Percentiles rank a stretch among this genome's conserved stretches.
phyloP scores from a whole-genome alignment of 2,888 invertebrate genomes.

The Nephrotoma appendiculata region DNA sequence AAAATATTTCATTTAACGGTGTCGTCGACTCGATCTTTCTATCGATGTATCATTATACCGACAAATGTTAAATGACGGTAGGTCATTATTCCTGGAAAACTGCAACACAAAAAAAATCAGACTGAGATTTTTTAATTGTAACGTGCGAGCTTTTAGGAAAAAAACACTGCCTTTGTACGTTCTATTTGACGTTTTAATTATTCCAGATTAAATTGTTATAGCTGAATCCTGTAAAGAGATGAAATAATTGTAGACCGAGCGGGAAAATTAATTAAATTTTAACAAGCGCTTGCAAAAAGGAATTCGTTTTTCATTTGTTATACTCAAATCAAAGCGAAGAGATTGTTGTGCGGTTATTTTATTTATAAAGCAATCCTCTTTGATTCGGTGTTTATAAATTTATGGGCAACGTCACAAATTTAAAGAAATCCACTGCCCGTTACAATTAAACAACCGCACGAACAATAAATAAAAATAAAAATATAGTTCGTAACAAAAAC shows the following conservation, averaged over 20 bases:
- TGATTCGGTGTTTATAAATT: not conserved
- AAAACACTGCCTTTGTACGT: not conserved
- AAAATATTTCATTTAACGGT: not conserved
- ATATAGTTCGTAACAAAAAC: too few species aligned
- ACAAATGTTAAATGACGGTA: not conserved
- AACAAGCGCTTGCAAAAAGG: not conserved
- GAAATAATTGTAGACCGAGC: too few species aligned
- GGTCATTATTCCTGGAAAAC: not conserved
- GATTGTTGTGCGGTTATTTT: too few species aligned
- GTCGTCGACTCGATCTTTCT: not conserved
- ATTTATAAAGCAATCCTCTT: not conserved
- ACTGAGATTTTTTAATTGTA: not conserved
- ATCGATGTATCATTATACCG: not conserved
- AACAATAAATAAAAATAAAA: too few species aligned
- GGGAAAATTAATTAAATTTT: too few species aligned
- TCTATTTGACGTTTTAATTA: not conserved
- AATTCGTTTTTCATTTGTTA: not conserved
- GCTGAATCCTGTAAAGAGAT: too few species aligned
- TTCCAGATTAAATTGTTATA: not conserved
- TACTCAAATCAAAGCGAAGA: not conserved
- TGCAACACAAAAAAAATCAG: not conserved
- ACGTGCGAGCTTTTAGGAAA: not conserved
- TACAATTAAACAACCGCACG: too few species aligned
- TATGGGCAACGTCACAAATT: too few species aligned
- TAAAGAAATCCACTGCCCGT: too few species aligned